A percentile compares a stretch with the other conserved stretches of the same genome.
Evolutionary conservation across 2,888 invertebrate species (phyloP).

Genomic region (Oscheius sp.): DNA sequence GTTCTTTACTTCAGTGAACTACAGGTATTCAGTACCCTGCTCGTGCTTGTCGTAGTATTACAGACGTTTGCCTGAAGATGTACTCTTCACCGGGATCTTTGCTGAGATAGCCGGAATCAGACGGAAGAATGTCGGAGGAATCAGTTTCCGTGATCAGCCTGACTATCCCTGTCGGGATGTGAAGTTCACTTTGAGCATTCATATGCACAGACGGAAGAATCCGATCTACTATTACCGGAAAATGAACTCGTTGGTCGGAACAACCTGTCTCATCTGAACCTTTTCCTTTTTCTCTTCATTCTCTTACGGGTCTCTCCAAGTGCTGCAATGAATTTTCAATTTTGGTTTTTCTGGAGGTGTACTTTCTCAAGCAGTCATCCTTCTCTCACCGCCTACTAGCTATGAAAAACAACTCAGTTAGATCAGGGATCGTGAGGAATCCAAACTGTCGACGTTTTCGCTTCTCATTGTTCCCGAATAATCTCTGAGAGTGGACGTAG

Average conservation of each 20-base stretch:
- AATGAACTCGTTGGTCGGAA: slow-evolving; percentile 44
- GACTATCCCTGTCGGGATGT: slow-evolving; percentile 45
- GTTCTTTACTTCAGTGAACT: slow-evolving; percentile 49
- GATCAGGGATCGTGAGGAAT: too few species aligned
- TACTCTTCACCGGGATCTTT: slow-evolving; percentile 54
- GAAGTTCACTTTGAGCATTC: slow-evolving; percentile 47
- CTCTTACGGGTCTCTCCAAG: neutral
- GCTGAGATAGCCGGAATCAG: slow-evolving; percentile 45
- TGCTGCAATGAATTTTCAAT: neutral
- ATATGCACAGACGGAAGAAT: slow-evolving; percentile 46
- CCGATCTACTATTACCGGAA: slow-evolving; percentile 42
- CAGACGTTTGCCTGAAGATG: slow-evolving; percentile 56
- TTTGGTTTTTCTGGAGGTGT: too few species aligned
- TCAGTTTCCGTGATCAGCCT: slow-evolving; percentile 53
- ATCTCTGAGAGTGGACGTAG: too few species aligned
- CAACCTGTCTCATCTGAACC: slow-evolving; percentile 16
- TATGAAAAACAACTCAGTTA: too few species aligned
- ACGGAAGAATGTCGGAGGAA: slow-evolving; percentile 45
- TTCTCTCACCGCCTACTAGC: too few species aligned
- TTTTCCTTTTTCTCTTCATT: neutral
- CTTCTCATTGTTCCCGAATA: too few species aligned
- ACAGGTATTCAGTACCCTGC: slow-evolving; percentile 30
- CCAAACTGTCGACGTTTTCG: too few species aligned
- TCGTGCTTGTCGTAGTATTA: neutral
- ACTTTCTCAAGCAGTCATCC: too few species aligned